Conservation (phyloP, 2,888 invertebrate species). For the Eucriotettix oculatus region DNA sequence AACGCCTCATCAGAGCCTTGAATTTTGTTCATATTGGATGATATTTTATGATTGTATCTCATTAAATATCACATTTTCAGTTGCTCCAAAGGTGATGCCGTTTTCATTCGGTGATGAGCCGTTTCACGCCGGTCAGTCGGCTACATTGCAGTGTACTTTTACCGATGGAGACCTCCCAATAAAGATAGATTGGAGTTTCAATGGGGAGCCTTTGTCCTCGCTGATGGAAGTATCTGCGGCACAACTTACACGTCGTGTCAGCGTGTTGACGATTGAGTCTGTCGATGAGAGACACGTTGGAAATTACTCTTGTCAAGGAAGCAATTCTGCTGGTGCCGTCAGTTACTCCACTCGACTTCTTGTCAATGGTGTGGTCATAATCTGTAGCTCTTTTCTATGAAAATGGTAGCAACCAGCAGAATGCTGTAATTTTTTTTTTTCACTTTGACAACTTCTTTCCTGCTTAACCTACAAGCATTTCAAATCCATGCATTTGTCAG, state of each 20-base stretch:
- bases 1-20: too few relatives aligned
- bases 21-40: too few relatives aligned
- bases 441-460: too few relatives aligned
- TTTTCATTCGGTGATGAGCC: constrained; percentile 40
- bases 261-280: constrained; percentile 36
- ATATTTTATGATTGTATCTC: background rate
- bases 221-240: constrained; percentile 13
- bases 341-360: constrained; percentile 30
- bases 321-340: constrained; percentile 32
- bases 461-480: too few relatives aligned
- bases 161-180: constrained; percentile 26
- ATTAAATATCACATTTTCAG: constrained; percentile 18
- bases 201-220: constrained; percentile 34
- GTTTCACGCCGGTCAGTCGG: constrained; percentile 36
- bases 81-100: constrained; percentile 34
- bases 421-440: too few relatives aligned
- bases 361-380: constrained; percentile 33
- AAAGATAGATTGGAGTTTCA: constrained; percentile 37
- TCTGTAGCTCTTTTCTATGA: background rate
- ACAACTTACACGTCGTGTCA: constrained; percentile 32
- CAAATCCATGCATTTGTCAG: too few relatives aligned
- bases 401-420: too few relatives aligned
- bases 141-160: constrained; percentile 19
- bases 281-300: constrained; percentile 37
- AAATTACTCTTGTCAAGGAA: constrained; percentile 38